Conservation (phyloP, 2,888 invertebrate species). For the Nomada goodeniana region DNA sequence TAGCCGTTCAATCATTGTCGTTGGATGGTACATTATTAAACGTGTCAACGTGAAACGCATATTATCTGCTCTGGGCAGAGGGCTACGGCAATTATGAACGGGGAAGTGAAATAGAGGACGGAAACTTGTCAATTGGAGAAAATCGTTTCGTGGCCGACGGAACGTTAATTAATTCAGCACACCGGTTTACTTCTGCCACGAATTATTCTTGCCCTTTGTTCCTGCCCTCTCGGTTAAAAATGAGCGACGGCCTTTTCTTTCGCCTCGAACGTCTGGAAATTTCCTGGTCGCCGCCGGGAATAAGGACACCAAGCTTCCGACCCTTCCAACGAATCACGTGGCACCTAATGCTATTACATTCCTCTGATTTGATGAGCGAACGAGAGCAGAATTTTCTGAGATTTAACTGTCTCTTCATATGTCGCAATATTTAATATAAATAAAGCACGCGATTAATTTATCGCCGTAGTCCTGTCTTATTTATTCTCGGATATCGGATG, state of each 20-base stretch:
- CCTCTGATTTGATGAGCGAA: not conserved
- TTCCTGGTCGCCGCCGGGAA: not conserved
- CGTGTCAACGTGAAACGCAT: no score
- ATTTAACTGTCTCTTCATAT: no score
- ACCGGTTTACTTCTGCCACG: slow-evolving; percentile 2
- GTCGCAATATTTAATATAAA: no score
- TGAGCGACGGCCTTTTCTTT: not conserved
- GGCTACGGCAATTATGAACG: no score
- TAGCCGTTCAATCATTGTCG: not conserved
- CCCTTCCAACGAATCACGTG: not conserved
- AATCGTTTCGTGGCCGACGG: not conserved
- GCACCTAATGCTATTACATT: not conserved
- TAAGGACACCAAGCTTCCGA: not conserved
- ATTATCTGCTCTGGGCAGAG: no score
- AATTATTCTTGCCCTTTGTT: slow-evolving; percentile 2
- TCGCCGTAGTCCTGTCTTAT: not conserved
- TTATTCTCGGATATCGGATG: not conserved
- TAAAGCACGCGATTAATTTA: no score
- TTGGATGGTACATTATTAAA: no score
- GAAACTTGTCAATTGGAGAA: not conserved
- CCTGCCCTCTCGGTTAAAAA: not conserved
- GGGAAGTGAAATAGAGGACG: not conserved
- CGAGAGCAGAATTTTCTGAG: not conserved
- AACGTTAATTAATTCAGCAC: slow-evolving; percentile 11
- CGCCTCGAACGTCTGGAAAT: not conserved